Evolutionary conservation across 37 sponge, comb jelly and placozoan species (phyloP).

Genomic region (Axinella damicornis): DNA sequence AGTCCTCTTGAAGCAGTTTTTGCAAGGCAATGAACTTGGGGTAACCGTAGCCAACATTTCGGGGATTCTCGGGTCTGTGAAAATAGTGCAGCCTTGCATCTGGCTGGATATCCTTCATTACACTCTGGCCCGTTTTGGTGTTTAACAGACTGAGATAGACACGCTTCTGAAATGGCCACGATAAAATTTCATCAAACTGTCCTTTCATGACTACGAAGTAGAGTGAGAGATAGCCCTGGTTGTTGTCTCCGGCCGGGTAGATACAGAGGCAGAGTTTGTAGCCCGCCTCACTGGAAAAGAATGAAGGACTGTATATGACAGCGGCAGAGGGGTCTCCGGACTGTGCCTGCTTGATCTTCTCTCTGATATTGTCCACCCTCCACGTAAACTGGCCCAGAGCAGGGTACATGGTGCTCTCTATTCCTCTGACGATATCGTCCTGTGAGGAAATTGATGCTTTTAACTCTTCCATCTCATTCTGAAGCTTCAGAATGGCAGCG

Average conservation of each 20-base stretch:
- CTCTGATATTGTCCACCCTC: slow-evolving; percentile 59
- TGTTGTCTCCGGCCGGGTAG: slow-evolving; percentile 77
- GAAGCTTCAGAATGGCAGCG: slow-evolving; percentile 23
- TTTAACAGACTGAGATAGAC: slow-evolving; percentile 63
- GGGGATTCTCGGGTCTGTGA: slow-evolving; percentile 32
- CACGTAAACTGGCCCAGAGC: slow-evolving; percentile 69
- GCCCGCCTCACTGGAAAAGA: slow-evolving; percentile 75
- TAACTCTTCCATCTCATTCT: slow-evolving; percentile 54
- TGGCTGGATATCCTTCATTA: slow-evolving; percentile 62
- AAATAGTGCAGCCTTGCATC: slow-evolving; percentile 72
- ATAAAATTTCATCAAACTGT: slow-evolving; percentile 74
- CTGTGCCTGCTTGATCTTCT: slow-evolving; percentile 45
- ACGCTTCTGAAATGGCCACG: slow-evolving; percentile 79
- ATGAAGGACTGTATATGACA: slow-evolving; percentile 72
- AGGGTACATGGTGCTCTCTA: slow-evolving; percentile 48
- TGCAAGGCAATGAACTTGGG: slow-evolving; percentile 60
- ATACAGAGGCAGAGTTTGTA: slow-evolving; percentile 77
- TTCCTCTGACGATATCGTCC: not conserved
- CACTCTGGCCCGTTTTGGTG: slow-evolving; percentile 10
- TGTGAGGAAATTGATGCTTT: slow-evolving; percentile 17
- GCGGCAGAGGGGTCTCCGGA: slow-evolving; percentile 2
- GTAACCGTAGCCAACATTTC: slow-evolving; percentile 78
- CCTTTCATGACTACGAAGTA: slow-evolving; percentile 82
- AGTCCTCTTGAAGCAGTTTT: slow-evolving; percentile 25
- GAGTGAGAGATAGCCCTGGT: slow-evolving; percentile 62